Evolutionary conservation across 2,113 vertebrate species (phyloP), one percentile per base, ranked within the genome.

Genomic region (Embiotoca jacksoni): DNA sequence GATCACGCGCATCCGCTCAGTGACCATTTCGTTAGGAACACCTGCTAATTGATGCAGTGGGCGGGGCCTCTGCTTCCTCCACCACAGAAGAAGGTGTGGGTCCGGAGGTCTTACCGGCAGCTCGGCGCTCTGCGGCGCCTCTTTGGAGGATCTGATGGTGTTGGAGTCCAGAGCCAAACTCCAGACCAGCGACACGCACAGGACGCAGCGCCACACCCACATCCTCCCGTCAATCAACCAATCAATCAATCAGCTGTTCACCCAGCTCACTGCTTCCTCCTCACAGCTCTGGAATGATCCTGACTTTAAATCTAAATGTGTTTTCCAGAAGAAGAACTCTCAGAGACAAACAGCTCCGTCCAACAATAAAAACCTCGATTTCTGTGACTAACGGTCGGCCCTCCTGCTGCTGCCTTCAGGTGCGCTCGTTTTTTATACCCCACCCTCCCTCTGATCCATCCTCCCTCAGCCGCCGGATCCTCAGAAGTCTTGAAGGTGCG

Each of bases 91-190:
- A 23, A 23, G 23, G 23, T 23, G 23, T 52, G n/a, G 50, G n/a
- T 44, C 41, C 13, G 49, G 31, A 23, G n/a, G 31, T 13, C 85
- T 88, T 36, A 90, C 86, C 87, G 4, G 53, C 33, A 35, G 66
- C 74, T 77, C 71, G 2, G 74, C 4, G 64, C 63, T 81, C 32
- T 80, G 80, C 2, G 2, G 60, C 7, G 37, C 31, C 47, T 93
- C 93, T 72, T 89, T 93, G 36, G 92, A 94, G 0, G 92, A 92
- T 16, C 88, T 77, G 83, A 95, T 95, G 73, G 82, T 91, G 85
- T 95, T 95, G 1, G 92, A 91, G 79, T 93, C 90, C 86, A 94
- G 84, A 16, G 87, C 86, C 79, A 88, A 78, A 78, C 75, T 88
- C 0, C 59, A 87, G 32, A 64, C 88, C 89, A 80, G 55, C 8